phyloP scores from a whole-genome alignment of 2,888 invertebrate genomes.

The Machimus rusticus region DNA sequence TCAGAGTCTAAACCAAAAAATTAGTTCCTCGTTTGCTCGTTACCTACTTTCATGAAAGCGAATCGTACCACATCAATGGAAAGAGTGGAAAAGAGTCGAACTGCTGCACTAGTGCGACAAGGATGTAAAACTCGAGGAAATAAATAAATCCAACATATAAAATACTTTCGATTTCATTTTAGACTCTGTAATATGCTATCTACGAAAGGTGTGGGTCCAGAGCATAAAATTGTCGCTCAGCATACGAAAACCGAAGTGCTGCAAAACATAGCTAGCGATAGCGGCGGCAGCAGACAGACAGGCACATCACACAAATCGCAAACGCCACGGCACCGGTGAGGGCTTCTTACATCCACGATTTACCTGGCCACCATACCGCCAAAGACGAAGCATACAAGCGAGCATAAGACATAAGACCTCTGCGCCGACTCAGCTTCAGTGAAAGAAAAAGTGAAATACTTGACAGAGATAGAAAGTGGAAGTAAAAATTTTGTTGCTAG shows the following conservation, averaged over 20 bases:
- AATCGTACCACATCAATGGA: neutral
- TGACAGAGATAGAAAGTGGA: slow-evolving; percentile 45
- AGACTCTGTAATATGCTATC: neutral
- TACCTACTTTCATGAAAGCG: slow-evolving; percentile 46
- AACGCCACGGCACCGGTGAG: neutral
- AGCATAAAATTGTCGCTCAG: neutral
- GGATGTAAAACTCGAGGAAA: neutral
- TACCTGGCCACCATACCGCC: neutral
- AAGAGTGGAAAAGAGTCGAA: neutral
- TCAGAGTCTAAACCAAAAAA: slow-evolving; percentile 22
- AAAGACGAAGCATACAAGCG: too few relatives aligned
- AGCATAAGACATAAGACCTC: neutral
- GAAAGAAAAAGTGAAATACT: slow-evolving; percentile 48
- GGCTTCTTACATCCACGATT: neutral
- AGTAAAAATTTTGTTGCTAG: slow-evolving; percentile 24
- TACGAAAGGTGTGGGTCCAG: slow-evolving; percentile 34
- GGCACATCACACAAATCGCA: neutral
- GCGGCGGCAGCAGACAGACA: neutral
- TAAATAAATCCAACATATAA: slow-evolving; percentile 21
- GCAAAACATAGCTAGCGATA: neutral
- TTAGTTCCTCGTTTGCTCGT: slow-evolving; percentile 43
- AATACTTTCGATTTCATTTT: slow-evolving; percentile 40
- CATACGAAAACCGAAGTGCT: neutral
- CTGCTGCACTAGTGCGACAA: neutral
- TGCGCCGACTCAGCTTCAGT: neutral